Percentiles rank a stretch among this genome's conserved stretches.
Conservation (phyloP, 2,888 invertebrate species). For the Habrosyne pyritoides region DNA sequence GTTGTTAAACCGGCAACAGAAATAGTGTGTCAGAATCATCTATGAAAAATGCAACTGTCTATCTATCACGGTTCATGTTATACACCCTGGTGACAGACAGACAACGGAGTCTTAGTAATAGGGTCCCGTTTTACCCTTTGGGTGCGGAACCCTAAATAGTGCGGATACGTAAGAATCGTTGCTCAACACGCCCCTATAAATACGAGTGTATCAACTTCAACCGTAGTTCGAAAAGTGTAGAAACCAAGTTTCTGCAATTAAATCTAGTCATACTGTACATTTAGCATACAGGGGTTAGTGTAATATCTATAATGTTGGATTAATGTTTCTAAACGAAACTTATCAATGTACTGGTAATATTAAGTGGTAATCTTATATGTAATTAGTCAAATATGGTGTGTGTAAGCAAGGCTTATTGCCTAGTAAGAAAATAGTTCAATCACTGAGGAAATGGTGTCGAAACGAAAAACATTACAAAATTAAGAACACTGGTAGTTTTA, state of each 20-base stretch:
- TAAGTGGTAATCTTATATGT: constrained; percentile 5
- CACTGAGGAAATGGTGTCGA: not conserved
- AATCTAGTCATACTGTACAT: constrained; percentile 28
- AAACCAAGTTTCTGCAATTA: constrained; percentile 24
- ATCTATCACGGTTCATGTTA: no score
- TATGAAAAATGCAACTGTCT: no score
- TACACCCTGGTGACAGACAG: no score
- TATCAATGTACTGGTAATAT: constrained; percentile 6
- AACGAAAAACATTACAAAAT: constrained; percentile 5
- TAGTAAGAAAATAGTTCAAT: not conserved
- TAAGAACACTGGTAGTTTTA: not conserved
- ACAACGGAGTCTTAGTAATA: no score
- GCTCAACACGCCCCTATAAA: not conserved
- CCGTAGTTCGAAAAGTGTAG: not conserved
- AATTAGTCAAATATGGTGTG: constrained; percentile 3
- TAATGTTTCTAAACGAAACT: not conserved
- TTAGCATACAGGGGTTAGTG: constrained; percentile 41
- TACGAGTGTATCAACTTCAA: not conserved
- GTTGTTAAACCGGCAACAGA: no score
- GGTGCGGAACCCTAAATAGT: no score
- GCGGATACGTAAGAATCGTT: not conserved
- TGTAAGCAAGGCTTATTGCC: not conserved
- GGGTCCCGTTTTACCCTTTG: no score
- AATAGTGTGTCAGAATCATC: no score
- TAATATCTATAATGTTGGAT: constrained; percentile 18